Evolutionary conservation across 2,888 invertebrate species (phyloP).

Genomic region (Terebella lapidaria): DNA sequence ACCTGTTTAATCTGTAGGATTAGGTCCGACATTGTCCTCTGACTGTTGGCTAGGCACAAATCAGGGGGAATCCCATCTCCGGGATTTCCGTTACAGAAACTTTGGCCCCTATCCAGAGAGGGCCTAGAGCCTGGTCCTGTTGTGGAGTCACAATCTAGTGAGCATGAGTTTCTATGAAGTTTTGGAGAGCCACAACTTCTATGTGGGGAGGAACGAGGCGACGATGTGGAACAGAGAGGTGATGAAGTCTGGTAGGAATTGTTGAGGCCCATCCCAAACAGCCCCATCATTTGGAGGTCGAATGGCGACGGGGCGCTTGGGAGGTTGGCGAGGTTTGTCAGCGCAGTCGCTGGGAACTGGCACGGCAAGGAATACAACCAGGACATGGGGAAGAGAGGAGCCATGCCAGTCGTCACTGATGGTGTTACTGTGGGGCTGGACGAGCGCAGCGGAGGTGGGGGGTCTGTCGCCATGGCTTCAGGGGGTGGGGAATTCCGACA

Average conservation of each 20-base stretch:
- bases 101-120: background rate
- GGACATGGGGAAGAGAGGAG: background rate
- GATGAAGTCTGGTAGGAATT: background rate
- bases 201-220: background rate
- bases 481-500: background rate
- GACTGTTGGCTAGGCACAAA: background rate
- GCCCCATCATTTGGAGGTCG: background rate
- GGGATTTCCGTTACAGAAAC: background rate
- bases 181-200: too few species aligned
- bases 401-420: background rate
- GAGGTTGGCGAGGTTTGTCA: background rate
- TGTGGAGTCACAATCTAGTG: background rate
- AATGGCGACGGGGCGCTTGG: background rate
- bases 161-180: background rate
- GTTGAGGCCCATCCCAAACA: background rate
- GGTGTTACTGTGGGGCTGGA: background rate
- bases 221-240: background rate
- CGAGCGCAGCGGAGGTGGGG: background rate
- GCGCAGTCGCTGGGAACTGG: background rate
- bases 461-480: background rate
- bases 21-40: constrained; percentile 58
- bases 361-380: background rate
- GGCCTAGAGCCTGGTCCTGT: background rate
- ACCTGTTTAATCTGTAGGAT: constrained; percentile 72
- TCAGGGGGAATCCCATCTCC: background rate